A percentile compares a stretch with the other conserved stretches of the same genome.
Evolutionary conservation across 2,888 invertebrate species (phyloP).

Genomic region (Drosophila ustulata): DNA sequence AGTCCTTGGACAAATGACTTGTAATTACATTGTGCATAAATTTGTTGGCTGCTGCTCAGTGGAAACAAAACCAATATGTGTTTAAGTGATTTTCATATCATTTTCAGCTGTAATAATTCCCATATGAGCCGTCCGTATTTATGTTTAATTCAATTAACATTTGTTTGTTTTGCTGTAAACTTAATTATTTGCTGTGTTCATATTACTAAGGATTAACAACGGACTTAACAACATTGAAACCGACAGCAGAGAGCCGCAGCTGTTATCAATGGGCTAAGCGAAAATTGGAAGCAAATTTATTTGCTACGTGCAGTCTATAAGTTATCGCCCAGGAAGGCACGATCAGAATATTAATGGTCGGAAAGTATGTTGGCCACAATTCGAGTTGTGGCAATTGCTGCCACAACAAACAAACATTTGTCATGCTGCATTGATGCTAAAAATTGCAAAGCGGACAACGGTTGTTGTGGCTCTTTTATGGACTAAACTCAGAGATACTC

Average conservation of each 20-base stretch:
- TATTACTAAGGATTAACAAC: constrained; percentile 55
- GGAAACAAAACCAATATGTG: constrained; percentile 14
- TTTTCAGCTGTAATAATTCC: constrained; percentile 35
- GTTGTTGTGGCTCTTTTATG: constrained; percentile 45
- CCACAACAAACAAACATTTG: constrained; percentile 68
- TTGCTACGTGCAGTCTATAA: constrained; percentile 69
- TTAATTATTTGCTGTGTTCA: constrained; percentile 55
- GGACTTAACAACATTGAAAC: constrained; percentile 28
- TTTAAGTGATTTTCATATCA: constrained; percentile 17
- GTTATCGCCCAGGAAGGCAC: constrained; percentile 54
- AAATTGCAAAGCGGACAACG: constrained; percentile 44
- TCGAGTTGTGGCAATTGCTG: constrained; percentile 21
- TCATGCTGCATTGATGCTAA: constrained; percentile 65
- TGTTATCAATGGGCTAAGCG: constrained; percentile 44
- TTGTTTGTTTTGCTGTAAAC: constrained; percentile 43
- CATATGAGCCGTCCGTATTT: constrained; percentile 21
- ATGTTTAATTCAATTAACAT: constrained; percentile 50
- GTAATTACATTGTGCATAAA: background rate
- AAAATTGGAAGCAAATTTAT: constrained; percentile 66
- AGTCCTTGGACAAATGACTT: background rate
- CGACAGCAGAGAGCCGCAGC: constrained; percentile 24
- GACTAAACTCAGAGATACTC: constrained; percentile 42
- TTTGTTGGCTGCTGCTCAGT: constrained; percentile 2
- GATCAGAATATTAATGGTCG: constrained; percentile 64
- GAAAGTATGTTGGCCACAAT: constrained; percentile 28